phyloP scores from a whole-genome alignment of 30 jellyfish, hydroid and myxozoan genomes.

The Sanderia malayensis region DNA sequence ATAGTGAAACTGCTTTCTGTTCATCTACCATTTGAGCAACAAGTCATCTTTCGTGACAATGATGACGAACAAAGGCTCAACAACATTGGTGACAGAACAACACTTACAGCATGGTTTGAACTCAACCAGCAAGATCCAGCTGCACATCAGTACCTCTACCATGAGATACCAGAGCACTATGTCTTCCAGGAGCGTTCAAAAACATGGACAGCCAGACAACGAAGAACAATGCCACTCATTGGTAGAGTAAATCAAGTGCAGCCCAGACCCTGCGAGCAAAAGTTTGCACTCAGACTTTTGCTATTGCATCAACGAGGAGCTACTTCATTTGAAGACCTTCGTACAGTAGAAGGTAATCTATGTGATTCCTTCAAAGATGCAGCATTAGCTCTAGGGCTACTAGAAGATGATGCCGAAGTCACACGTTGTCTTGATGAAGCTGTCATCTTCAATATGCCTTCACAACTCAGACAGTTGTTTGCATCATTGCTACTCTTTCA shows the following conservation, averaged over 20 bases:
- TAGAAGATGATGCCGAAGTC: conserved; percentile 24
- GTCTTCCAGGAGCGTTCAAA: conserved; percentile 3
- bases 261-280: too few species aligned
- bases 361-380: conserved; percentile 55
- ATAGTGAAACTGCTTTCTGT: too few species aligned
- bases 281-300: conserved; percentile 4
- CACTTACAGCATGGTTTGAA: conserved; percentile 58
- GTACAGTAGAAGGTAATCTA: conserved; percentile 39
- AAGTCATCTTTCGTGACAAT: too few species aligned
- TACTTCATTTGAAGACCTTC: conserved; percentile 56
- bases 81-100: too few species aligned
- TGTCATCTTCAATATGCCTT: conserved; percentile 12
- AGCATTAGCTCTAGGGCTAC: conserved; percentile 40
- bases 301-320: conserved; percentile 48
- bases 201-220: too few species aligned
- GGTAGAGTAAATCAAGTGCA: too few species aligned
- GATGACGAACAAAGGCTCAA: too few species aligned
- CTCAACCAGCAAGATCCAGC: conserved; percentile 29
- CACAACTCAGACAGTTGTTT: conserved; percentile 16
- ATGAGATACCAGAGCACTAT: conserved; percentile 58
- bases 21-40: too few species aligned
- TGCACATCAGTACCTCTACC: conserved; percentile 36
- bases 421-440: conserved; percentile 7
- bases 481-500: conserved; percentile 11
- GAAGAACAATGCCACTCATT: too few species aligned